phyloP scores from a whole-genome alignment of 2,888 invertebrate species.

The Noctua fimbriata region DNA sequence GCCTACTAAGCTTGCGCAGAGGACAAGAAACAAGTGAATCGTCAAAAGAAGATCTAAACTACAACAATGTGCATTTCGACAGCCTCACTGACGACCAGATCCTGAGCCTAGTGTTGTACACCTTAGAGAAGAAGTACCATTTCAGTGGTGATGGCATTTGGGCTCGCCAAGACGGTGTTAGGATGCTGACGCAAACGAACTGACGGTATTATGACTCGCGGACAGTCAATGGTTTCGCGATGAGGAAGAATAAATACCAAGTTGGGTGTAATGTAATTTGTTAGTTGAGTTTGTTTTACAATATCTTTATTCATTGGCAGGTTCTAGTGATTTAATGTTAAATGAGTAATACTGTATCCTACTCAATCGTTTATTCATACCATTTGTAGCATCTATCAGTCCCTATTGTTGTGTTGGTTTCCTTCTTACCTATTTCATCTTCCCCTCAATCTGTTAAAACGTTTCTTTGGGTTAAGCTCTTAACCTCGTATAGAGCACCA shows the following conservation, averaged over 20 bases:
- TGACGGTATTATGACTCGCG: conserved; percentile 18
- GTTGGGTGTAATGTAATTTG: neutral
- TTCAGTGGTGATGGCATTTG: conserved; percentile 95
- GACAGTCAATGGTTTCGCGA: neutral
- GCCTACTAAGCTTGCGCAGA: conserved; percentile 69
- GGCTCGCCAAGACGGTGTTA: conserved; percentile 79
- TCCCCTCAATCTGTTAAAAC: neutral
- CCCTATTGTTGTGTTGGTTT: neutral
- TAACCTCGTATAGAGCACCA: neutral
- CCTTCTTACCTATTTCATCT: neutral
- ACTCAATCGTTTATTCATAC: too few species aligned
- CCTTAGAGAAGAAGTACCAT: conserved; percentile 93
- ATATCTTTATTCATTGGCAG: neutral
- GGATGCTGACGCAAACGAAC: conserved; percentile 63
- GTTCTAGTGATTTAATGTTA: neutral
- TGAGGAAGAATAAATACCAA: neutral
- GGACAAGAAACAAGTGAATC: conserved; percentile 26
- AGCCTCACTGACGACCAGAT: conserved; percentile 87
- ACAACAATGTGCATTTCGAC: conserved; percentile 72
- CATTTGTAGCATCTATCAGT: neutral
- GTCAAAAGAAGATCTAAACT: conserved; percentile 70
- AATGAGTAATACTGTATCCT: too few species aligned
- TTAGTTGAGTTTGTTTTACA: neutral
- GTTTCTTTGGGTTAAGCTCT: neutral
- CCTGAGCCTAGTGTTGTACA: conserved; percentile 92